Conservation (phyloP, 2,113 vertebrate species). For the Nycticorax nycticorax region DNA sequence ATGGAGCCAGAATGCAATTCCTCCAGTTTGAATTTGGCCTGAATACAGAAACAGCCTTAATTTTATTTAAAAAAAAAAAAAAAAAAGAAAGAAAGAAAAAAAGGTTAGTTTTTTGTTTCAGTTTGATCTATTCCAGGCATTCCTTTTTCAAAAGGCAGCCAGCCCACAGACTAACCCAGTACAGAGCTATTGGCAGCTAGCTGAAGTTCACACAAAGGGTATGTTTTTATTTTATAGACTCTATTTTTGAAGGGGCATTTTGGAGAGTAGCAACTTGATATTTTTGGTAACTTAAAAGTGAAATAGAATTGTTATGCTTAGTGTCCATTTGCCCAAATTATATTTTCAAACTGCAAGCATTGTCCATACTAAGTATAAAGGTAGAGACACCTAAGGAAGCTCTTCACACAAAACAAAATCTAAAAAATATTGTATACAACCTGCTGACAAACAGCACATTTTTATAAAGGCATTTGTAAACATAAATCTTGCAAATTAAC, state of each 20-base stretch:
- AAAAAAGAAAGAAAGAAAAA: neutral
- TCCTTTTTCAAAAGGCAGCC: neutral
- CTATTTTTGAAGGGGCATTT: slow-evolving; percentile 44
- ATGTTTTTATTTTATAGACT: slow-evolving; percentile 10
- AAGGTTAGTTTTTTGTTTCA: neutral
- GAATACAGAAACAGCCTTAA: neutral
- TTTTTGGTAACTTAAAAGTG: slow-evolving; percentile 61
- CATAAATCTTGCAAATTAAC: neutral
- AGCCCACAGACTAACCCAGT: neutral
- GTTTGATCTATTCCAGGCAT: neutral
- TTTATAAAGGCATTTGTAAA: neutral
- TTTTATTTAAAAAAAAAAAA: neutral
- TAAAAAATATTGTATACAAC: neutral
- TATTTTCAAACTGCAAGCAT: slow-evolving; percentile 39
- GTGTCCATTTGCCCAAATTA: slow-evolving; percentile 2
- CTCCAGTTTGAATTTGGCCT: neutral
- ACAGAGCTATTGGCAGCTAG: neutral
- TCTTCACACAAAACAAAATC: neutral
- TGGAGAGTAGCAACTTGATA: neutral
- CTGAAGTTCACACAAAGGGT: neutral
- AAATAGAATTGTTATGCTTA: slow-evolving; percentile 45
- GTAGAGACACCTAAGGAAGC: neutral
- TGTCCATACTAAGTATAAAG: slow-evolving; percentile 13
- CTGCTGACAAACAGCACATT: neutral
- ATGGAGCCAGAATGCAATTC: neutral